A percentile compares a stretch with the other conserved stretches of the same genome.
These are phyloP conservation scores for Phacellophora camtschatica DNA, from an alignment of 30 jellyfish, hydroid and myxozoan species.

Conservation along the genomic window DNA sequence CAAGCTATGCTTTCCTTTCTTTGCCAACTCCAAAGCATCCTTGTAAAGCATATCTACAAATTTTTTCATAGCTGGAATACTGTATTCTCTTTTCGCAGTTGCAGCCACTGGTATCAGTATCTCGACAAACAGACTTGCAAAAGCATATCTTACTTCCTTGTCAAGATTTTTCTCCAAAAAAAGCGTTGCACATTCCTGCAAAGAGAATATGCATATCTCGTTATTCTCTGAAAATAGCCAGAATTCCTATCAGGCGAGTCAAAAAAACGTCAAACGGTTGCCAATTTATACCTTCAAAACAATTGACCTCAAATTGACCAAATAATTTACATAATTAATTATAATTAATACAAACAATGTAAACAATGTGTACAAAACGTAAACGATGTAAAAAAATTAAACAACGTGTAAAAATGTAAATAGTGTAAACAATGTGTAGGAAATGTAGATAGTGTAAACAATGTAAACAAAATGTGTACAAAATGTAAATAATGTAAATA, in stretches of 20 bases:
- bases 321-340: neutral
- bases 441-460: neutral
- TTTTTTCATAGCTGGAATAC: conserved; percentile 97
- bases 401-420: neutral
- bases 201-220: neutral
- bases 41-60: conserved; percentile 92
- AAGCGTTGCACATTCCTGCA: conserved; percentile 91
- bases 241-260: too few relatives aligned
- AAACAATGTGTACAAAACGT: neutral
- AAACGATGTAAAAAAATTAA: neutral
- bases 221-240: too few relatives aligned
- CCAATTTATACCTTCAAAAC: neutral
- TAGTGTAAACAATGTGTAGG: neutral
- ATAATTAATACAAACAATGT: too few relatives aligned
- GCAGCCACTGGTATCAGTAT: conserved; percentile 98
- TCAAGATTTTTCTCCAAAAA: conserved; percentile 88
- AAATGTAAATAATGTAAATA: too few relatives aligned
- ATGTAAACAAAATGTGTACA: too few relatives aligned
- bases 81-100: conserved; percentile 94
- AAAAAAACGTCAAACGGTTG: too few relatives aligned
- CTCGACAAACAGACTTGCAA: conserved; percentile 95
- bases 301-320: neutral
- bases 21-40: conserved; percentile 97
- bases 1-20: conserved; percentile 92
- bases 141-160: conserved; percentile 97